These are phyloP conservation scores for Salpingus planirostris DNA, from an alignment of 2,888 invertebrate genomes.

Conservation along the genomic window DNA sequence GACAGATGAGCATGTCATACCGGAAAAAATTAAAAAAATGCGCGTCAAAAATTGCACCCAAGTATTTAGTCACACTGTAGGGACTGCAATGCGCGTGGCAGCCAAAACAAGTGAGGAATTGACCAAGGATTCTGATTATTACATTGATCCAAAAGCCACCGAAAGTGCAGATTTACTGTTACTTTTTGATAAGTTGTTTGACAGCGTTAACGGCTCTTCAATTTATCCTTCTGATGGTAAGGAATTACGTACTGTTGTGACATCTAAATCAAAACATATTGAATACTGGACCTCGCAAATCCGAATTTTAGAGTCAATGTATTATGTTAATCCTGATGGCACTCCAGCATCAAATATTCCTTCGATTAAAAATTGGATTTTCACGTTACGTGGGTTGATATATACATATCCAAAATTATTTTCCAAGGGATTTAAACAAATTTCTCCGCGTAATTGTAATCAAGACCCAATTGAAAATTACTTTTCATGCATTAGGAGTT, in stretches of 20 bases:
- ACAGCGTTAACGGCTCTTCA: neutral
- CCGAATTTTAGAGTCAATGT: constrained; percentile 1
- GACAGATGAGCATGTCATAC: constrained; percentile 8
- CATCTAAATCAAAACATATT: neutral
- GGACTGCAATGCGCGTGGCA: constrained; percentile 5
- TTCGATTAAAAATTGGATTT: constrained; percentile 2
- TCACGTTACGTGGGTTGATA: neutral
- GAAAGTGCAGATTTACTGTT: constrained; percentile 7
- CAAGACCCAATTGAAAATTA: constrained; percentile 7
- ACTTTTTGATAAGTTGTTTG: constrained; percentile 2
- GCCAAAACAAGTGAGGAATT: constrained; percentile 2
- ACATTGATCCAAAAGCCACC: constrained; percentile 4
- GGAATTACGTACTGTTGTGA: neutral
- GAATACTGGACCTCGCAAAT: neutral
- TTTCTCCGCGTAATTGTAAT: constrained; percentile 1
- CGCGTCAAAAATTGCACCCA: constrained; percentile 7
- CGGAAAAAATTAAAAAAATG: constrained; percentile 8
- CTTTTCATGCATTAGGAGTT: constrained; percentile 3
- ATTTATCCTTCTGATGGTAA: neutral
- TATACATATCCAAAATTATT: neutral
- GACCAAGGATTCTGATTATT: constrained; percentile 2
- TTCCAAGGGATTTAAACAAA: constrained; percentile 1
- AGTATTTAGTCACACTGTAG: constrained; percentile 8
- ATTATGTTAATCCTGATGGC: too few species aligned
- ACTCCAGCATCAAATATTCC: neutral